phyloP scores from a whole-genome alignment of 2,113 vertebrate species.

The Eurystomus gularis region DNA sequence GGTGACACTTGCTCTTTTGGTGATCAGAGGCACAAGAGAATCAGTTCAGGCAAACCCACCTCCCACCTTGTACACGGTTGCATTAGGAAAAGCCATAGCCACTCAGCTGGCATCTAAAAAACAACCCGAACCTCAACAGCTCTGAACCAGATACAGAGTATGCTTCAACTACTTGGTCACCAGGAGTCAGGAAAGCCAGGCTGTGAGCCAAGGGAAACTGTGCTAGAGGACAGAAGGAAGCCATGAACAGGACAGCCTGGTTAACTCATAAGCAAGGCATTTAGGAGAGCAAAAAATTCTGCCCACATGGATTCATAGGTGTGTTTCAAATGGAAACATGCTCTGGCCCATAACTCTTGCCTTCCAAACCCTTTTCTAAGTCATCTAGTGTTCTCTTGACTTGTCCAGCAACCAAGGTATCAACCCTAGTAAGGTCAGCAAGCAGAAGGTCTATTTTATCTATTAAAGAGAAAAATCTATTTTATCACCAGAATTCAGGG shows the following conservation, averaged over 20 bases:
- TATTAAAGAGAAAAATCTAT: not conserved
- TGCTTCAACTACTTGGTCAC: constrained; percentile 5
- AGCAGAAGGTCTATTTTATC: not conserved
- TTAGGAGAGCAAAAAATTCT: not conserved
- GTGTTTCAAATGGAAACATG: not conserved
- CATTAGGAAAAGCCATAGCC: not conserved
- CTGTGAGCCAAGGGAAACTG: constrained; percentile 45
- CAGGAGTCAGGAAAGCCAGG: constrained; percentile 13
- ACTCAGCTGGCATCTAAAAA: not conserved
- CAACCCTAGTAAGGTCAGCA: not conserved
- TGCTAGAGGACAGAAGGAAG: constrained; percentile 55
- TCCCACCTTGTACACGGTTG: not conserved
- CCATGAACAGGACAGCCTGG: constrained; percentile 16
- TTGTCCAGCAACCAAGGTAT: not conserved
- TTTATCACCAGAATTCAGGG: not conserved
- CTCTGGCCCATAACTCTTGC: not conserved
- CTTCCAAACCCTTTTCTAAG: not conserved
- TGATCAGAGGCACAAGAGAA: not conserved
- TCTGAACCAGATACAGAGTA: not conserved
- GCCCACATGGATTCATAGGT: not conserved
- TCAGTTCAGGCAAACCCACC: not conserved
- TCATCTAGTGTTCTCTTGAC: not conserved
- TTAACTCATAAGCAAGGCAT: not conserved
- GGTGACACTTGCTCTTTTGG: not conserved
- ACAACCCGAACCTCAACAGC: not conserved